phyloP scores from a whole-genome alignment of 2,888 invertebrate species.

The Tuta absoluta region DNA sequence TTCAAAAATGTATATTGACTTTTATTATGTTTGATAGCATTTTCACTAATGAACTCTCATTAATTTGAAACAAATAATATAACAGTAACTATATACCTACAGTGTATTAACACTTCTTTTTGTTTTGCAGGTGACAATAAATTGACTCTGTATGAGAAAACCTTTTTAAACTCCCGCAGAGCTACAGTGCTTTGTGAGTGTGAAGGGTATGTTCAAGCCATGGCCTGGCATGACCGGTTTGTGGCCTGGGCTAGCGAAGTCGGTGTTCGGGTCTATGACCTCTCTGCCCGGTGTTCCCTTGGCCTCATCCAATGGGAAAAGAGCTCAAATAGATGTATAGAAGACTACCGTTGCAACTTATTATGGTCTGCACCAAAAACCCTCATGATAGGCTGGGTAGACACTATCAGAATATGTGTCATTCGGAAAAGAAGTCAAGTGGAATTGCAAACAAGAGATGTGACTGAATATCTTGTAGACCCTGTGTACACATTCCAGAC shows the following conservation, averaged over 20 bases:
- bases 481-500: slow-evolving; percentile 93
- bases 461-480: slow-evolving; percentile 92
- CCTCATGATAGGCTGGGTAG: slow-evolving; percentile 95
- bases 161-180: slow-evolving; percentile 89
- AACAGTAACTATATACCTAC: background rate
- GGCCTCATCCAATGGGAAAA: slow-evolving; percentile 93
- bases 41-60: too few species aligned
- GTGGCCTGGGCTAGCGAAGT: slow-evolving; percentile 96
- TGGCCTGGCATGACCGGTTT: slow-evolving; percentile 94
- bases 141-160: slow-evolving; percentile 92
- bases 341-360: slow-evolving; percentile 90
- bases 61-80: too few species aligned
- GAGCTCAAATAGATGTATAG: slow-evolving; percentile 68
- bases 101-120: background rate
- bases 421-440: slow-evolving; percentile 89
- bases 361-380: slow-evolving; percentile 94
- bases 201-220: slow-evolving; percentile 91
- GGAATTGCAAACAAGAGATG: slow-evolving; percentile 86
- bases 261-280: slow-evolving; percentile 94
- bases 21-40: too few species aligned
- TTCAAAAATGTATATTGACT: background rate
- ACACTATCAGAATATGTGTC: slow-evolving; percentile 93
- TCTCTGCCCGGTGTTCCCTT: slow-evolving; percentile 89
- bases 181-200: slow-evolving; percentile 91
- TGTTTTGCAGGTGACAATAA: slow-evolving; percentile 87